Percentiles rank a stretch among this genome's conserved stretches.
Conservation (phyloP, 2,797 vertebrate genomes). For the Garrulus glandarius region DNA sequence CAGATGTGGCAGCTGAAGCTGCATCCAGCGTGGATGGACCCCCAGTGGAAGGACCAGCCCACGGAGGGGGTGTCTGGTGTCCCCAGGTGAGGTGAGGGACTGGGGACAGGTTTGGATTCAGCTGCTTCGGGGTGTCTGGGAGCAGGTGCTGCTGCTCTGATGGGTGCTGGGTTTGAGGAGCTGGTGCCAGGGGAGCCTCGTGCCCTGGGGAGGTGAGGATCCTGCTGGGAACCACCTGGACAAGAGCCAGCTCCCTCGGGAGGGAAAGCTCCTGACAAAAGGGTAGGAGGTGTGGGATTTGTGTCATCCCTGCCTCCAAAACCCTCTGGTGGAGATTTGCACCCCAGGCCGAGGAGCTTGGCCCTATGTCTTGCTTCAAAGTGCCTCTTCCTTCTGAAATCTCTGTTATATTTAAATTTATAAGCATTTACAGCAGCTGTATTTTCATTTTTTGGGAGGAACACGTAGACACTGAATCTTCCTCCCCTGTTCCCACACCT, state of each 20-base stretch:
- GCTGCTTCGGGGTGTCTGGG: background rate
- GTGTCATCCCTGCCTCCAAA: background rate
- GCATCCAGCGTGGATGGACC: background rate
- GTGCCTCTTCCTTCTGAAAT: background rate
- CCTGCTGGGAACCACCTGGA: background rate
- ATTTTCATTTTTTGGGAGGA: background rate
- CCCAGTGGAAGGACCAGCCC: background rate
- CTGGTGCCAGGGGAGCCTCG: background rate
- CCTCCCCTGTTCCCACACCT: background rate
- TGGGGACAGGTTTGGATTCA: background rate
- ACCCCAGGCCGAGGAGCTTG: background rate
- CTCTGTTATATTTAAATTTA: background rate
- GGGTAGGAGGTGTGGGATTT: background rate
- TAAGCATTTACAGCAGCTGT: background rate
- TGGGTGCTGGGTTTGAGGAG: background rate
- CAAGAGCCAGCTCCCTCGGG: accelerated
- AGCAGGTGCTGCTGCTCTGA: background rate
- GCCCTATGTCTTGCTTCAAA: background rate
- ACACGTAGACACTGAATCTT: background rate
- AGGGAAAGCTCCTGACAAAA: background rate
- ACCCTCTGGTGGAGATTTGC: background rate
- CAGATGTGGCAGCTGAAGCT: background rate
- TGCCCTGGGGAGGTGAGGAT: background rate
- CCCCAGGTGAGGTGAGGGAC: too few relatives aligned
- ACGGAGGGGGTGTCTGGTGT: background rate